Evolutionary conservation across 2,888 invertebrate species (phyloP).

Genomic region (Merodon equestris): DNA sequence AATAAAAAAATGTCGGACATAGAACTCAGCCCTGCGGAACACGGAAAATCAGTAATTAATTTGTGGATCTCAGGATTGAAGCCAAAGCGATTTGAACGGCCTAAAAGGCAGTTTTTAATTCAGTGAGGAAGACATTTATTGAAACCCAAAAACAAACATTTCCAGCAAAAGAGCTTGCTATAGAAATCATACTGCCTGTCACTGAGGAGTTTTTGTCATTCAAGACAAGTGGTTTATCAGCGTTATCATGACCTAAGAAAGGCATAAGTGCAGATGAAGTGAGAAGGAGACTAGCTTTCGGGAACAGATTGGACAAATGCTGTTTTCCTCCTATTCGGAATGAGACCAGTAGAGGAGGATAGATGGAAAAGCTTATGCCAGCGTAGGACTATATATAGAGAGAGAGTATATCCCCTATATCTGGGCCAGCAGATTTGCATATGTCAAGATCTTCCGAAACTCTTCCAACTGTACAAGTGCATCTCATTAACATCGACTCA

Average conservation of each 20-base stretch:
- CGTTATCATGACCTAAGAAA: conserved; percentile 4
- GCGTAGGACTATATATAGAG: too few species aligned
- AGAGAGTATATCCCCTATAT: too few species aligned
- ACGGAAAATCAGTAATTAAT: background rate
- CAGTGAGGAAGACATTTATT: too few species aligned
- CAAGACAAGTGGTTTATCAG: conserved; percentile 3
- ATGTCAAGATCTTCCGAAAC: too few species aligned
- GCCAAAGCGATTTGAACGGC: too few species aligned
- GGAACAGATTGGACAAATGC: conserved; percentile 1
- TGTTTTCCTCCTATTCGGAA: background rate
- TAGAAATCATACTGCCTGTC: too few species aligned
- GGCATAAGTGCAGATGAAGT: too few species aligned
- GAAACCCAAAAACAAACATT: too few species aligned
- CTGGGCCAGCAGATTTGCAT: too few species aligned
- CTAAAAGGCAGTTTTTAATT: background rate
- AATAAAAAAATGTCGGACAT: background rate
- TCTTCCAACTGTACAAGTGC: too few species aligned
- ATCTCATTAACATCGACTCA: too few species aligned
- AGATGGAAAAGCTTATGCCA: background rate
- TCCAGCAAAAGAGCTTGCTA: too few species aligned
- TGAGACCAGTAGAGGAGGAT: background rate
- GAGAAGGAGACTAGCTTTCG: background rate
- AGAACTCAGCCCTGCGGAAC: background rate
- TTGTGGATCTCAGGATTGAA: background rate
- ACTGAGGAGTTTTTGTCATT: conserved; percentile 1